Evolutionary conservation across 2,888 invertebrate species (phyloP).

Genomic region (Noctua pronuba): DNA sequence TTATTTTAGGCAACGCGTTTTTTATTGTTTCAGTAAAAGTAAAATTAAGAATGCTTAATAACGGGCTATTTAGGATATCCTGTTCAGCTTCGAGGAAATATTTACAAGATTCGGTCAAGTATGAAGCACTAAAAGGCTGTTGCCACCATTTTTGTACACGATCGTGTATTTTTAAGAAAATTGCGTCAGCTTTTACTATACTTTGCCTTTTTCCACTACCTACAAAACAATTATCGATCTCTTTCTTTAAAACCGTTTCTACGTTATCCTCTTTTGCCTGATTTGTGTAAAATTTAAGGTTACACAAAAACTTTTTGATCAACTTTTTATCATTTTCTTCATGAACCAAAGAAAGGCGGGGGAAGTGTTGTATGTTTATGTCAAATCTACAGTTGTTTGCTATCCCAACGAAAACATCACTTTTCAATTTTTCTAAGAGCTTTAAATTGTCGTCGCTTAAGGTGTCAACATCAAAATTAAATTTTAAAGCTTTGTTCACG

Average conservation of each 20-base stretch:
- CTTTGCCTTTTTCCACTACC: slow-evolving; percentile 11
- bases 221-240: slow-evolving; percentile 44
- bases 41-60: slow-evolving; percentile 41
- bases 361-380: slow-evolving; percentile 40
- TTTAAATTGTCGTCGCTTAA: slow-evolving; percentile 28
- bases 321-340: slow-evolving; percentile 30
- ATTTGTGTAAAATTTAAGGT: slow-evolving; percentile 61
- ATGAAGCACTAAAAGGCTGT: slow-evolving; percentile 30
- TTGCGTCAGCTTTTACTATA: slow-evolving; percentile 48
- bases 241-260: slow-evolving; percentile 57
- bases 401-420: slow-evolving; percentile 10
- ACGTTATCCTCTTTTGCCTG: slow-evolving; percentile 62
- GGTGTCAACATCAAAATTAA: slow-evolving; percentile 34
- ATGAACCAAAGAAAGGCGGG: slow-evolving; percentile 37
- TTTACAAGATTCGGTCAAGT: slow-evolving; percentile 52
- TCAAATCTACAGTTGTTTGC: slow-evolving; percentile 48
- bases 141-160: slow-evolving; percentile 66
- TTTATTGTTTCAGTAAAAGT: slow-evolving; percentile 26
- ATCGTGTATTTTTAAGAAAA: slow-evolving; percentile 61
- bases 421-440: slow-evolving; percentile 38
- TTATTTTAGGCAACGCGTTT: slow-evolving; percentile 2
- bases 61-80: slow-evolving; percentile 37
- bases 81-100: slow-evolving; percentile 41
- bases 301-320: slow-evolving; percentile 37
- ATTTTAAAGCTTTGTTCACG: slow-evolving; percentile 44